phyloP scores from a whole-genome alignment of 2,888 invertebrate species.

The Philopedon plagiatum region DNA sequence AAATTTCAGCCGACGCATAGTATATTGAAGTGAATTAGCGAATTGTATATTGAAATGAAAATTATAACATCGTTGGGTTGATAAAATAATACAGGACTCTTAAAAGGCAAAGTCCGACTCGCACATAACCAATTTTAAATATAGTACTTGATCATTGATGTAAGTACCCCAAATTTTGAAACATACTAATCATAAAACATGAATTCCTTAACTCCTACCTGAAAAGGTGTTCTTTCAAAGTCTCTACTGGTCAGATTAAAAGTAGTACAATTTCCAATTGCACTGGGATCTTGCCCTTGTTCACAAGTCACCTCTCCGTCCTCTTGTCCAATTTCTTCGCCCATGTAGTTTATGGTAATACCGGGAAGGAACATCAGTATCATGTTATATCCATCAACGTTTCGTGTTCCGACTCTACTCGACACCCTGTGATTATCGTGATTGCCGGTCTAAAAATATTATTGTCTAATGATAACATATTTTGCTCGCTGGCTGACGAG shows the following conservation, averaged over 20 bases:
- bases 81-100: too few relatives aligned
- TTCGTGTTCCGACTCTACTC: slow-evolving; percentile 76
- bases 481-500: too few relatives aligned
- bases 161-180: background rate
- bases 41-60: too few relatives aligned
- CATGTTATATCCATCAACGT: slow-evolving; percentile 87
- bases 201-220: too few relatives aligned
- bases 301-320: slow-evolving; percentile 71
- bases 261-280: slow-evolving; percentile 56
- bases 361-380: slow-evolving; percentile 86
- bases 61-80: too few relatives aligned
- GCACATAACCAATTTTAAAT: too few relatives aligned
- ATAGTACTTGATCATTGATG: too few relatives aligned
- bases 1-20: too few relatives aligned
- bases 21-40: too few relatives aligned
- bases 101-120: too few relatives aligned
- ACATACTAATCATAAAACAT: too few relatives aligned
- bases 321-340: slow-evolving; percentile 84
- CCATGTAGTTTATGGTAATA: slow-evolving; percentile 88
- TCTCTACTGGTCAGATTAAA: slow-evolving; percentile 77
- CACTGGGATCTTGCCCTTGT: slow-evolving; percentile 72
- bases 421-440: slow-evolving; percentile 82
- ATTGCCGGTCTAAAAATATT: slow-evolving; percentile 77
- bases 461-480: too few relatives aligned
- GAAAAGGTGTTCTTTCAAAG: slow-evolving; percentile 84